Evolutionary conservation across 2,888 invertebrate species (phyloP).

Genomic region (Drosophila phalerata): DNA sequence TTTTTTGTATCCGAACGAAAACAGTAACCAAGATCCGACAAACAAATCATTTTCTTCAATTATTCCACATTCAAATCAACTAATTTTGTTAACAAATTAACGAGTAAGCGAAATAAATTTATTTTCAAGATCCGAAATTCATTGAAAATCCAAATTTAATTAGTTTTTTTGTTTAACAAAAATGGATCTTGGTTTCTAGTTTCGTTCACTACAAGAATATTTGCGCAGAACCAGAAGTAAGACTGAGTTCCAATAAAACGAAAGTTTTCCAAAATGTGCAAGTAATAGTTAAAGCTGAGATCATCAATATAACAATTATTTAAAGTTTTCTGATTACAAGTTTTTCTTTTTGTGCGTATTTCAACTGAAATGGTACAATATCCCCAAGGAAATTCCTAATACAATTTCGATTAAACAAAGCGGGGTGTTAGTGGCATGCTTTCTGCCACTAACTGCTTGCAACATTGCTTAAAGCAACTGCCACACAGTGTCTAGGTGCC

Average conservation of each 20-base stretch:
- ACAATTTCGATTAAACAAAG: slow-evolving; percentile 48
- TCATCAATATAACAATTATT: not conserved
- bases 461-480: slow-evolving; percentile 51
- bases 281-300: not conserved
- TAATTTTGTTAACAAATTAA: too few relatives aligned
- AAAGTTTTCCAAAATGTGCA: too few relatives aligned
- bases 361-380: slow-evolving; percentile 3
- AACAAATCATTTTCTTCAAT: too few relatives aligned
- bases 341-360: slow-evolving; percentile 11
- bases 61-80: too few relatives aligned
- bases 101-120: too few relatives aligned
- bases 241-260: too few relatives aligned
- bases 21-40: too few relatives aligned
- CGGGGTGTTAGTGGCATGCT: slow-evolving; percentile 5
- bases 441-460: slow-evolving; percentile 19
- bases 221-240: not conserved
- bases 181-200: too few relatives aligned
- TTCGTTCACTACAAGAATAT: not conserved
- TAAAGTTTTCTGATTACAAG: slow-evolving; percentile 35
- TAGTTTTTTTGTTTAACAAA: too few relatives aligned
- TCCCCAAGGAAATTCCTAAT: slow-evolving; percentile 34
- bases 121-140: too few relatives aligned
- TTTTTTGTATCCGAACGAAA: too few relatives aligned
- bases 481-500: slow-evolving; percentile 53
- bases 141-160: too few relatives aligned